Evolutionary conservation across 2,797 vertebrate genomes (phyloP).

Genomic region (Muraenolepis orangiensis): DNA sequence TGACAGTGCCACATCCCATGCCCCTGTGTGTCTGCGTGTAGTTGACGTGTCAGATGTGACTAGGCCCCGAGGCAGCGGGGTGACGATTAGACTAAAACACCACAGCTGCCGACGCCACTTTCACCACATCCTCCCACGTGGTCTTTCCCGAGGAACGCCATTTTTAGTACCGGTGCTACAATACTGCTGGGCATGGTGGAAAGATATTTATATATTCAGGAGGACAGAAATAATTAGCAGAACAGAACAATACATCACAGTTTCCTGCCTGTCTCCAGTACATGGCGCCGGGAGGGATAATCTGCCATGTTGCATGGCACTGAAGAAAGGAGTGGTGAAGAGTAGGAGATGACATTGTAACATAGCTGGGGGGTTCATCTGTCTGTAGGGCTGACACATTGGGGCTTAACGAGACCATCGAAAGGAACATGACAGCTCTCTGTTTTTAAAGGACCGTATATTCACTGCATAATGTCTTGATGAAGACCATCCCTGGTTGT

Average conservation of each 20-base stretch:
- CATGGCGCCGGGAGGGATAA: constrained; percentile 26
- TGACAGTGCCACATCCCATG: constrained; percentile 54
- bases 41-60: constrained; percentile 30
- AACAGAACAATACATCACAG: constrained; percentile 2
- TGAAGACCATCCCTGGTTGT: neutral
- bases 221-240: neutral
- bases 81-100: constrained; percentile 50
- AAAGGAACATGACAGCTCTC: neutral
- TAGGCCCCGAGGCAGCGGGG: constrained; percentile 42
- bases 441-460: neutral
- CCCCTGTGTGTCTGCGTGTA: constrained; percentile 33
- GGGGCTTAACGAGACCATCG: neutral
- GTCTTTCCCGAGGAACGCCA: neutral
- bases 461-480: neutral
- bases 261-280: constrained; percentile 19
- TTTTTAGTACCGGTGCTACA: neutral
- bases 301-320: constrained; percentile 11
- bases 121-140: neutral
- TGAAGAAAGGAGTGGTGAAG: neutral
- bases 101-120: constrained; percentile 31
- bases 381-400: neutral
- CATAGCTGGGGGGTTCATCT: neutral
- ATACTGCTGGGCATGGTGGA: neutral
- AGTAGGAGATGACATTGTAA: neutral
- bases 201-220: neutral